Evolutionary conservation across 2,113 vertebrate species (phyloP), one percentile per base, ranked within the genome.

Genomic region (Noturus placidus): DNA sequence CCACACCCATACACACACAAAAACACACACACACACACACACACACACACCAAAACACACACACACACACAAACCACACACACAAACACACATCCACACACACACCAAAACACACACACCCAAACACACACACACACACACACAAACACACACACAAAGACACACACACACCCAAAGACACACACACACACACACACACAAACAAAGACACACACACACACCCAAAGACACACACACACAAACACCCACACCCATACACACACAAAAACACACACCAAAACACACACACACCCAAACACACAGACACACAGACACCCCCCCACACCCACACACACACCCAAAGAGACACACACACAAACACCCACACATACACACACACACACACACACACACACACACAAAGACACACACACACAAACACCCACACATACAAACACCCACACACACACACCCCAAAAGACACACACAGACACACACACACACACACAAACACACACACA

Each of bases 261-360:
- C 92, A 92, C 90, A 54, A 88, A 69, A 59, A 78, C 50, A 57
- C 61, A 22, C 59, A 14, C 38, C 72, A 22, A 50, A 38, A 52
- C 46, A 63, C n/a, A 86, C 70, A 2, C 1, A 50, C 79, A 92
- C 92, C 92, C 90, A 54, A 88, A 69, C 63, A 78, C 50, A 57
- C 61, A 22, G 46, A 14, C 38, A 42, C 72, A 22, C 61, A 38
- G n/a, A n/a, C n/a, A n/a, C n/a, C n/a, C n/a, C n/a, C n/a, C n/a
- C n/a, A n/a, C n/a, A n/a, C n/a, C n/a, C n/a, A n/a, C n/a, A 52
- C 46, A 63, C n/a, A 86, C 70, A 2, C 1, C n/a, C n/a, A n/a
- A n/a, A n/a, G n/a, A n/a, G n/a, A 50, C 79, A 92, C 92, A 92
- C 90, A 54, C 89, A 69, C 63, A 78, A 27, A 57, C 61, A 22